phyloP scores from a whole-genome alignment of 2,797 vertebrate species.

The Etheostoma nigrum region DNA sequence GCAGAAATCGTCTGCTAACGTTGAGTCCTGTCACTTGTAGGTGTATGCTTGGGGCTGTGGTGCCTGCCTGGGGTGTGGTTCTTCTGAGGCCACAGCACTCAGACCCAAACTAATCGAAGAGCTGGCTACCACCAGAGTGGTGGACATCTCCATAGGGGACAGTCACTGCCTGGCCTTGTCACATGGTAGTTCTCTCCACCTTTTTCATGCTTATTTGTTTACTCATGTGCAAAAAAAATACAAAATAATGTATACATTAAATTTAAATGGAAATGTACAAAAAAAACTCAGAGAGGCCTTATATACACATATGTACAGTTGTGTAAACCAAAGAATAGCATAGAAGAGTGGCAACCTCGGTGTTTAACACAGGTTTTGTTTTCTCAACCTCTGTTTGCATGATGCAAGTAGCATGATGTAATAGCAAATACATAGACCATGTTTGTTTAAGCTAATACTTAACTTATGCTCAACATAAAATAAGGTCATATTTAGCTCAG shows the following conservation, averaged over 20 bases:
- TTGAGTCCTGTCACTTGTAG: conserved; percentile 51
- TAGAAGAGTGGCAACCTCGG: too few species aligned
- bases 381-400: too few species aligned
- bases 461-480: background rate
- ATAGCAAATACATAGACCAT: conserved; percentile 3
- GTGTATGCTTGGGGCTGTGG: conserved; percentile 89
- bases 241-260: too few species aligned
- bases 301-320: too few species aligned
- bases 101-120: conserved; percentile 87
- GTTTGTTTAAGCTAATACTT: conserved; percentile 36
- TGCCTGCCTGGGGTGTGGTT: conserved; percentile 88
- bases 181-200: conserved; percentile 74
- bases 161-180: conserved; percentile 89
- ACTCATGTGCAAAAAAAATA: too few species aligned
- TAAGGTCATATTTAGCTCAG: background rate
- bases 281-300: too few species aligned
- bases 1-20: background rate
- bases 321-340: too few species aligned
- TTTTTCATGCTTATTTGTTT: background rate
- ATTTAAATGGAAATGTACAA: too few species aligned
- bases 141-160: conserved; percentile 89
- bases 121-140: conserved; percentile 86
- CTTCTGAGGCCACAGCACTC: conserved; percentile 87
- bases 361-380: too few species aligned
- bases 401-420: conserved; percentile 26